Base-by-base conservation (phyloP, 2,888 invertebrate genomes). In the Hofmannophila pseudospretella region DNA sequence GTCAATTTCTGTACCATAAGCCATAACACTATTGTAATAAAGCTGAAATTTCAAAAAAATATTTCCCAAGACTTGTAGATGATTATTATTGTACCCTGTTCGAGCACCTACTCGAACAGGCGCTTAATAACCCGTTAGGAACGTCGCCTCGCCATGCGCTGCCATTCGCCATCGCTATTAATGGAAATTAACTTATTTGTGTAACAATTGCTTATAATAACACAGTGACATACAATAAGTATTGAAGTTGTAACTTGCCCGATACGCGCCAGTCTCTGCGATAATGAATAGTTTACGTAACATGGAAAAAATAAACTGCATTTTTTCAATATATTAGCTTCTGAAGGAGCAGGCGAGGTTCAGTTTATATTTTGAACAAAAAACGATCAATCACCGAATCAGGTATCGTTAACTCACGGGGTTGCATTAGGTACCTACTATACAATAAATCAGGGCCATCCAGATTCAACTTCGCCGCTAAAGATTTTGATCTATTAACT, bases 401-500 rank as follows among this genome's bases (percentile, higher is more conserved):
- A 78, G 61, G 69, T 71, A 67, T 80, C 79, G 76, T 81, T 82
- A 81, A 73, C 65, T 54, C 76, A 75, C 65, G 69, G 67, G 25
- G 66, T 69, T 72, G 75, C 76, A 75, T 79, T 77, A 75, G 72
- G 66, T 73, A n/a, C n/a, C n/a, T n/a, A n/a, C n/a, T n/a, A n/a
- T n/a, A 71, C 68, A 64, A 79, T 77, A 75, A 74, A 74, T 66
- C 73, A 71, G 69, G 53, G 66, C 71, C 54, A 73, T 72, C 76
- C 69, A 65, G 59, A 53, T 54, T 72, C 72, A 77, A 16, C 76
- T 78, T 70, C 65, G 54, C 64, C 57, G 66, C 57, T 67, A 63
- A 67, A 80, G 82, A 85, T 84, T 80, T 67, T 68, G 77, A 84
- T 85, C 86, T 85, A 86, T 86, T 85, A 81, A 65, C 59, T 64